phyloP scores from a whole-genome alignment of 2,113 vertebrate genomes.

The Thunnus maccoyii region DNA sequence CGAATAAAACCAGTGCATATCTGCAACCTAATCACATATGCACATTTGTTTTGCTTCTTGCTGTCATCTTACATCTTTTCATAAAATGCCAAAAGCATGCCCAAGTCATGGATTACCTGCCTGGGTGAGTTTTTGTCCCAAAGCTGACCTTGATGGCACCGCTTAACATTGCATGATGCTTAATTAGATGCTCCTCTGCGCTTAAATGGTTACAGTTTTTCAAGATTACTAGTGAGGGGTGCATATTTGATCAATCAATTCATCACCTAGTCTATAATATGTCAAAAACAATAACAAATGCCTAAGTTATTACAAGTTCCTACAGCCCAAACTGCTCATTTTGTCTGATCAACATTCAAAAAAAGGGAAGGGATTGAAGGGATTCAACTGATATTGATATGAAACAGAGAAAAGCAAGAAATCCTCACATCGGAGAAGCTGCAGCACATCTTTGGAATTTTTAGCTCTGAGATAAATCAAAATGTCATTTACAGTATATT shows the following conservation, averaged over 20 bases:
- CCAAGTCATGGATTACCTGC: conserved; percentile 64
- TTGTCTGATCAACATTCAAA: not conserved
- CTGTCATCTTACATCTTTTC: conserved; percentile 77
- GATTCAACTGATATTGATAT: not conserved
- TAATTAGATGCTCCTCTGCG: conserved; percentile 76
- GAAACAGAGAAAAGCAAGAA: not conserved
- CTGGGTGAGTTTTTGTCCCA: conserved; percentile 64
- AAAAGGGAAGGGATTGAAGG: not conserved
- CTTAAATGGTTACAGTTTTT: conserved; percentile 55
- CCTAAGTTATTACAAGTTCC: not conserved
- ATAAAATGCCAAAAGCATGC: conserved; percentile 67
- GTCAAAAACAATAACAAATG: not conserved
- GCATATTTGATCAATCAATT: not conserved
- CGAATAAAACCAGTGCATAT: conserved; percentile 24
- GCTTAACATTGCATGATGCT: conserved; percentile 65
- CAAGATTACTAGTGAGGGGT: too few species aligned
- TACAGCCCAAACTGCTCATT: not conserved
- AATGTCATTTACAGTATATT: too few species aligned
- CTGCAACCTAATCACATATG: conserved; percentile 22
- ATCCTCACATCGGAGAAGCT: not conserved
- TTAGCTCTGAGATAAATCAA: not conserved
- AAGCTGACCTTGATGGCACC: conserved; percentile 52
- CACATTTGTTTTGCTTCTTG: conserved; percentile 43
- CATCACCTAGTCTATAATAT: not conserved
- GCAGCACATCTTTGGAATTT: not conserved